These are phyloP conservation scores for Caenorhabditis briggsae DNA, from an alignment of 1,140 invertebrate species.

Conservation along the genomic window DNA sequence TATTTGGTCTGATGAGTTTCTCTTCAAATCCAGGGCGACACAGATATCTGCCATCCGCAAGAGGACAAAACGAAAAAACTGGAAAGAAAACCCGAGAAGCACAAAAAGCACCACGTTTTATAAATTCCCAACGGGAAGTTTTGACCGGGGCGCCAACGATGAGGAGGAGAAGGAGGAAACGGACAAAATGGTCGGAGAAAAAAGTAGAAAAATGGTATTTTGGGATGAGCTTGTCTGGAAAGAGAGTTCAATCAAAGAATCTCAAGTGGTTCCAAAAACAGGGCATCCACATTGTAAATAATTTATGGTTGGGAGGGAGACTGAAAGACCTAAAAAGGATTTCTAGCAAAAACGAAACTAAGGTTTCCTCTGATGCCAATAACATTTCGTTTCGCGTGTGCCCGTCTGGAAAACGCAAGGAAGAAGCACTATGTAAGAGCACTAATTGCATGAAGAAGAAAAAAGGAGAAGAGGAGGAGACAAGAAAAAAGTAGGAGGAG, in stretches of 20 bases:
- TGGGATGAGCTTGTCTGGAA: no score
- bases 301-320: not conserved
- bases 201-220: not conserved
- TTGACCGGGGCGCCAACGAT: slow-evolving; percentile 53
- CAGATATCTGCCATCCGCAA: slow-evolving; percentile 4
- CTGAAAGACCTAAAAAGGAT: not conserved
- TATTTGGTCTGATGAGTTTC: not conserved
- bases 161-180: not conserved
- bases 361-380: not conserved
- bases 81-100: slow-evolving; percentile 50
- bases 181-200: not conserved
- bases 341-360: not conserved
- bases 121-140: slow-evolving; percentile 55
- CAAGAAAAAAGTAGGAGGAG: not conserved
- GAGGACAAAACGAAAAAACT: slow-evolving; percentile 31
- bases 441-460: slow-evolving; percentile 56
- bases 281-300: slow-evolving; percentile 6
- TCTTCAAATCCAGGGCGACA: not conserved
- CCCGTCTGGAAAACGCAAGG: slow-evolving; percentile 27
- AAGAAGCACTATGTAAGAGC: slow-evolving; percentile 49
- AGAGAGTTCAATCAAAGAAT: not conserved
- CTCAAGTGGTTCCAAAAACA: slow-evolving; percentile 19
- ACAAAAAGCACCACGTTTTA: slow-evolving; percentile 51
- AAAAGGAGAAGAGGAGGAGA: slow-evolving; percentile 3
- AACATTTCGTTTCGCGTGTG: not conserved